Conservation (phyloP, 2,797 vertebrate species). For the Sebastes oblongus region DNA sequence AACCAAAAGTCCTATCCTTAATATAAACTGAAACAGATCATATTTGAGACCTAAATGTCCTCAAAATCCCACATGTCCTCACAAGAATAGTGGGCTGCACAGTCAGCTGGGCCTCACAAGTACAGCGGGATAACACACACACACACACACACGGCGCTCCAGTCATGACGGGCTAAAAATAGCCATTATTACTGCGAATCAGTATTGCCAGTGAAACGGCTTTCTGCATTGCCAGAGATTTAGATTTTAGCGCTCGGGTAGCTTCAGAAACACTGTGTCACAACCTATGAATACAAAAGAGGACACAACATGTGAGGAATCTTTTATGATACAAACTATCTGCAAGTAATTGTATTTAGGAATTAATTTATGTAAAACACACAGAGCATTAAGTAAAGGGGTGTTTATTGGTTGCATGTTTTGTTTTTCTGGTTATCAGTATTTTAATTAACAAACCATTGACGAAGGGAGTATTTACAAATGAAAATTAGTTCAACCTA, state of each 20-base stretch:
- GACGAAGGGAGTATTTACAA: not conserved
- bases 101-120: slow-evolving; percentile 6
- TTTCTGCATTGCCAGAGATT: slow-evolving; percentile 48
- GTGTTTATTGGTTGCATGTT: not conserved
- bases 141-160: slow-evolving; percentile 19
- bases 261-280: slow-evolving; percentile 21
- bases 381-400: not conserved
- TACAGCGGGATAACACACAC: not conserved
- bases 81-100: not conserved
- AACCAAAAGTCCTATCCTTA: not conserved
- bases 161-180: slow-evolving; percentile 74
- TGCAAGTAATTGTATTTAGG: not conserved
- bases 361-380: not conserved
- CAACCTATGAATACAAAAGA: slow-evolving; percentile 34
- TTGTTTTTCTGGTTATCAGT: not conserved
- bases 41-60: not conserved
- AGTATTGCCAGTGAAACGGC: slow-evolving; percentile 60
- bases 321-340: not conserved
- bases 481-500: not conserved
- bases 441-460: not conserved
- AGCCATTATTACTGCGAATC: slow-evolving; percentile 72
- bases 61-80: not conserved
- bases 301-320: not conserved
- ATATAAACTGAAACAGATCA: not conserved
- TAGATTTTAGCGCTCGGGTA: slow-evolving; percentile 33